A percentile compares a stretch with the other conserved stretches of the same genome.
phyloP scores from a whole-genome alignment of 2,113 vertebrate species.

The Cebus imitator region DNA sequence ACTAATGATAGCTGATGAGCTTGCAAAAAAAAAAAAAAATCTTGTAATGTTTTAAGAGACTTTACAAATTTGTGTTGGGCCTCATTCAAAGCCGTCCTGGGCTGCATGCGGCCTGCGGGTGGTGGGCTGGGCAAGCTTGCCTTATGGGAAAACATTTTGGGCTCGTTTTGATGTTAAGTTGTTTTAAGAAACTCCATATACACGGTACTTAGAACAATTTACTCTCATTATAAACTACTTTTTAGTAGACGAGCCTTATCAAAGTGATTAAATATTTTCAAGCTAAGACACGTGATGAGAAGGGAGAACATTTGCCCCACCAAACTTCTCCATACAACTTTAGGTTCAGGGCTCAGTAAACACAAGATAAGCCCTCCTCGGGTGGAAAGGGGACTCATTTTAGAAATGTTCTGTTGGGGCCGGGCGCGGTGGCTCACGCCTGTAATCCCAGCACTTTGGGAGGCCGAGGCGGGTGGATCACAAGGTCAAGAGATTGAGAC shows the following conservation, averaged over 20 bases:
- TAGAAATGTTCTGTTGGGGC: neutral
- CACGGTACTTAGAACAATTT: neutral
- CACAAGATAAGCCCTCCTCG: neutral
- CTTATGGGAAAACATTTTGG: neutral
- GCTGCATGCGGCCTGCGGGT: too few relatives aligned
- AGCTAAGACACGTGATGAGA: neutral
- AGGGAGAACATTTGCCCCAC: neutral
- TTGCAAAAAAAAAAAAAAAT: too few relatives aligned
- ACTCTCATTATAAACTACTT: conserved; percentile 5
- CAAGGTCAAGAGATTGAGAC: too few relatives aligned
- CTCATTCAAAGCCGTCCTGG: too few relatives aligned
- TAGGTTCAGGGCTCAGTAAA: neutral
- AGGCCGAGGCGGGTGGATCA: too few relatives aligned
- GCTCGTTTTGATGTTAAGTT: neutral
- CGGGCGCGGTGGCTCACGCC: too few relatives aligned
- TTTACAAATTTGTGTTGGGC: too few relatives aligned
- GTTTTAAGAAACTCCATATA: neutral
- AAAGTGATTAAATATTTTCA: neutral
- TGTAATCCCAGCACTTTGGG: too few relatives aligned
- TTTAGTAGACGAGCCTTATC: neutral
- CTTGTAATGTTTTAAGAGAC: too few relatives aligned
- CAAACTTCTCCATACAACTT: neutral
- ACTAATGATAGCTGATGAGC: too few relatives aligned
- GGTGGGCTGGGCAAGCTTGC: too few relatives aligned
- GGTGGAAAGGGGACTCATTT: neutral